phyloP scores from a whole-genome alignment of 2,797 vertebrate species.

The Apodemus agrarius region DNA sequence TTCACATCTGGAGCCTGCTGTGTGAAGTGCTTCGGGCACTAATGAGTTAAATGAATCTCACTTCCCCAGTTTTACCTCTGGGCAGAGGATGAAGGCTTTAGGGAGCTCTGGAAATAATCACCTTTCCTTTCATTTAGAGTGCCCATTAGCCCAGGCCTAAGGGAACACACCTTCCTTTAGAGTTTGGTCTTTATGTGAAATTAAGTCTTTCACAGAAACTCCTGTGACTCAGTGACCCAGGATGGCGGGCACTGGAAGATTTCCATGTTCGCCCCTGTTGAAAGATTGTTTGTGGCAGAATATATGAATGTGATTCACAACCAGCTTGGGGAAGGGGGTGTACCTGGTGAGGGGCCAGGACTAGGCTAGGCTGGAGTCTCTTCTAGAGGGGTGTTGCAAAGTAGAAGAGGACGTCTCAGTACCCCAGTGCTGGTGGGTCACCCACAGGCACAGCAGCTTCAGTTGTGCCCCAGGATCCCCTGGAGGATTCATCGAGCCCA shows the following conservation, averaged over 20 bases:
- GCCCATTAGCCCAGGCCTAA: conserved; percentile 49
- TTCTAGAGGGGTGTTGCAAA: background rate
- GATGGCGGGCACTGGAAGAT: background rate
- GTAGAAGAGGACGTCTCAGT: background rate
- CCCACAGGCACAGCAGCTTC: background rate
- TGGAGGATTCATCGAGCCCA: background rate
- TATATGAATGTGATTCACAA: background rate
- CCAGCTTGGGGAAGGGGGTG: background rate
- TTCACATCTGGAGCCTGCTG: conserved; percentile 5
- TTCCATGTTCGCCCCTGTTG: background rate
- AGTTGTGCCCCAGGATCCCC: background rate
- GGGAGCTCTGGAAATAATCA: conserved; percentile 36
- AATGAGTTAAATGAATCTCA: conserved; percentile 51
- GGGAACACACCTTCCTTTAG: background rate
- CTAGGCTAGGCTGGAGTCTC: background rate
- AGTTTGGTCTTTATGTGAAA: conserved; percentile 45
- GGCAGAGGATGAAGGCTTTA: conserved; percentile 65
- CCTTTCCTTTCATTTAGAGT: conserved; percentile 20
- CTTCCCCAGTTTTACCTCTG: conserved; percentile 33
- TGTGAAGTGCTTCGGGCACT: conserved; percentile 47
- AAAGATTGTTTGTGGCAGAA: background rate
- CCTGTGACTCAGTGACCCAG: background rate
- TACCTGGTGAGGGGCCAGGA: background rate
- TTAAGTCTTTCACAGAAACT: conserved; percentile 21
- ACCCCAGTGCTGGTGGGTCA: background rate